These are phyloP conservation scores for Myotis myotis DNA, from an alignment of 2,797 vertebrate genomes.

Conservation along the genomic window DNA sequence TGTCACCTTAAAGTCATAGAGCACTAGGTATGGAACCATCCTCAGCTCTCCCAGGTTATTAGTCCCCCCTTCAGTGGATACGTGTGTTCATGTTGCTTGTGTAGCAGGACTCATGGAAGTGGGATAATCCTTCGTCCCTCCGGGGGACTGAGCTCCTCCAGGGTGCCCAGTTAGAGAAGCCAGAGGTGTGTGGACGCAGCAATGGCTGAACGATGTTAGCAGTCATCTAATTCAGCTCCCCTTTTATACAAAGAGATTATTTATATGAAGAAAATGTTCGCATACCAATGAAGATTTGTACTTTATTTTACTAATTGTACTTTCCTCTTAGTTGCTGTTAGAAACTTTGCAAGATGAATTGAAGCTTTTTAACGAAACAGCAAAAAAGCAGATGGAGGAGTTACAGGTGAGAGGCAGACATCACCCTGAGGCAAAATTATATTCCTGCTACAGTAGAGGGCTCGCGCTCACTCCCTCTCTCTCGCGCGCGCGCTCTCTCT, in stretches of 20 bases:
- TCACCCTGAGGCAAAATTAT: neutral
- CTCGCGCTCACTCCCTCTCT: neutral
- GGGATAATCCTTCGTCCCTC: neutral
- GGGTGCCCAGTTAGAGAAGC: neutral
- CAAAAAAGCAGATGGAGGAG: conserved; percentile 78
- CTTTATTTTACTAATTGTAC: neutral
- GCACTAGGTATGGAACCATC: neutral
- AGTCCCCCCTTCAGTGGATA: neutral
- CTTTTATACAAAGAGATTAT: neutral
- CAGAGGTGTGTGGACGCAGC: neutral
- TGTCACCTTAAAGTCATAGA: neutral
- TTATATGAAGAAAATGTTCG: neutral
- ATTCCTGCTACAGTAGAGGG: neutral
- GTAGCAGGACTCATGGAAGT: neutral
- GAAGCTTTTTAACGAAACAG: conserved; percentile 78
- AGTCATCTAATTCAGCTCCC: neutral
- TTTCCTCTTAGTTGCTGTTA: conserved; percentile 79
- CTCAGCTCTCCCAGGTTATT: neutral
- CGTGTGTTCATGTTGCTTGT: neutral
- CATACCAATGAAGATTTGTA: neutral
- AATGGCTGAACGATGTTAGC: neutral
- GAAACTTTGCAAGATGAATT: conserved; percentile 80
- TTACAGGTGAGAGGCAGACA: conserved; percentile 80
- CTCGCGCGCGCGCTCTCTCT: neutral
- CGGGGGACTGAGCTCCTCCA: neutral